Conservation (phyloP, 2,113 vertebrate species). For the Brevimyrus niger region DNA sequence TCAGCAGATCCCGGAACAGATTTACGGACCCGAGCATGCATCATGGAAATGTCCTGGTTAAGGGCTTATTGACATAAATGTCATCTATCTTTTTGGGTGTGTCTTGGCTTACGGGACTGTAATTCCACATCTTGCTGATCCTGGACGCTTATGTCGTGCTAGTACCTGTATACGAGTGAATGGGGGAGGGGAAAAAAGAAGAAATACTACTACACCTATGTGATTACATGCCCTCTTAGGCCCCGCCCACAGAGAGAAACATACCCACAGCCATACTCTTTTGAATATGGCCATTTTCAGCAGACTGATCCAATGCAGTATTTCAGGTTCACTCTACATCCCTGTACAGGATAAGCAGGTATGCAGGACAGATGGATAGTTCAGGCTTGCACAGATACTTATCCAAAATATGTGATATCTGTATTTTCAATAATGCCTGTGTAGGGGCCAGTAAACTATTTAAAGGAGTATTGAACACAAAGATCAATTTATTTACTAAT, state of each 20-base stretch:
- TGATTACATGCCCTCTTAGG: background rate
- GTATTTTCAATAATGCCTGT: background rate
- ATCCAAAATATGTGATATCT: background rate
- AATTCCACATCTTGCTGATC: background rate
- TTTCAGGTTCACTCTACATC: background rate
- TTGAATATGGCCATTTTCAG: background rate
- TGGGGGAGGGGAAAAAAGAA: background rate
- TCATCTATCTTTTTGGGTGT: background rate
- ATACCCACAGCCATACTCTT: background rate
- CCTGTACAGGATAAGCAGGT: background rate
- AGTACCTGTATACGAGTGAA: background rate
- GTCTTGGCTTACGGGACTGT: background rate
- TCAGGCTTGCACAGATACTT: background rate
- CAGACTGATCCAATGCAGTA: background rate
- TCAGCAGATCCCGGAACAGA: conserved; percentile 7
- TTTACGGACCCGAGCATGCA: background rate
- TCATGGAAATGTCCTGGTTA: background rate
- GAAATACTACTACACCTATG: background rate
- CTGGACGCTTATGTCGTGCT: background rate
- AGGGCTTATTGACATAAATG: background rate
- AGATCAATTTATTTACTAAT: background rate
- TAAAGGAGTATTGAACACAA: background rate
- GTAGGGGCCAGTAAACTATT: background rate
- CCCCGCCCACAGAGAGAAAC: background rate
- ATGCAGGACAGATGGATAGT: background rate